A percentile compares a stretch with the other conserved stretches of the same genome.
phyloP scores from a whole-genome alignment of 2,113 vertebrate genomes.

The Protobothrops flavoviridis region DNA sequence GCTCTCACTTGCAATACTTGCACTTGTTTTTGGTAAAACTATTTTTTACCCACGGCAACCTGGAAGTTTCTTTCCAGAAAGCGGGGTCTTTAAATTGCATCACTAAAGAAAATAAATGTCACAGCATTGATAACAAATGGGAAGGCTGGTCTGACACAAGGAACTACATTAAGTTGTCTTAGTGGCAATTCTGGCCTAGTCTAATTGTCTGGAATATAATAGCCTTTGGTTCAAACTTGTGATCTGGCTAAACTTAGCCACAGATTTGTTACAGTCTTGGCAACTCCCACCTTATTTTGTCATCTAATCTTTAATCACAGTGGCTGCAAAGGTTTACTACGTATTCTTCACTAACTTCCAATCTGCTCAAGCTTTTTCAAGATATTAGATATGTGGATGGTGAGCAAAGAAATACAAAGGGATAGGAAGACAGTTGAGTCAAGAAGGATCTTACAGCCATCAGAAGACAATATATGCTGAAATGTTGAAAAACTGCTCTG shows the following conservation, averaged over 20 bases:
- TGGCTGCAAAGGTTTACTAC: constrained; percentile 33
- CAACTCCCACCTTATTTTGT: neutral
- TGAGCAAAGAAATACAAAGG: neutral
- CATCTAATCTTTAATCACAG: constrained; percentile 37
- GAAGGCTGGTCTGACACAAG: neutral
- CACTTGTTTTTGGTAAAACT: neutral
- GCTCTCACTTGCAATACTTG: neutral
- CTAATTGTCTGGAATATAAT: constrained; percentile 39
- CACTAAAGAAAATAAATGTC: neutral
- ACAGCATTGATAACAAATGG: neutral
- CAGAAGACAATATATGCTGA: neutral
- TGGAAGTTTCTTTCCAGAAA: neutral
- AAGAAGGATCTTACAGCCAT: neutral
- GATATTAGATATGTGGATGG: constrained; percentile 22
- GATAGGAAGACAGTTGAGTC: neutral
- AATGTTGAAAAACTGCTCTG: neutral
- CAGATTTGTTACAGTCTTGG: constrained; percentile 14
- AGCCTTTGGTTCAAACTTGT: constrained; percentile 35
- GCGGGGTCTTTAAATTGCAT: neutral
- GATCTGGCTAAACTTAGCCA: constrained; percentile 19
- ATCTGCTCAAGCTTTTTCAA: constrained; percentile 16
- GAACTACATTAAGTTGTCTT: constrained; percentile 17
- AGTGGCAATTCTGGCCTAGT: constrained; percentile 22
- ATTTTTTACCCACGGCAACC: neutral
- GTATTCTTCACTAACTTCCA: constrained; percentile 46